Base-by-base conservation (phyloP, 2,797 vertebrate species). In the Acrocephalus scirpaceus region DNA sequence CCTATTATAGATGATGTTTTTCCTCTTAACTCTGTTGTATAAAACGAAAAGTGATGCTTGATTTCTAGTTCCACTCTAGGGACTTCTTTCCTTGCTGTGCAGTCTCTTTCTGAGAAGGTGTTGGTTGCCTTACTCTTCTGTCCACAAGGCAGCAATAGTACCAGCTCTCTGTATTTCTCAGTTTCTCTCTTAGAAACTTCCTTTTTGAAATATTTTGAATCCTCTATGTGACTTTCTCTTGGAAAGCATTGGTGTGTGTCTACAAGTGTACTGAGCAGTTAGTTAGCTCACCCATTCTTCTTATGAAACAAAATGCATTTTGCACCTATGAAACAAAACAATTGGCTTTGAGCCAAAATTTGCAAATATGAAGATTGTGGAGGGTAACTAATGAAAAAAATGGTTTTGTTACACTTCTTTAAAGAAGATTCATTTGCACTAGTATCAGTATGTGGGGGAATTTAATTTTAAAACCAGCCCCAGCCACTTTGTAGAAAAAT, bases 281-380 rank as follows among this genome's bases (percentile, higher is more conserved):
- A 88, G 91, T 97, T 95, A 96, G 92, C 45, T 50, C 93, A 90
- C 90, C 70, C 94, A 66, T 95, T 97, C 92, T 97, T 97, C 87
- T 91, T 84, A 76, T 5, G 60, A 94, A 97, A 92, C 84, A 87
- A 96, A 97, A 96, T 92, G 86, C 8, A 4, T 93, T 95, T 71
- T 85, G 67, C 77, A 78, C 91, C 96, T 94, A 29, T 93, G 95
- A 96, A 97, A 94, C 81, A 92, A 83, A 97, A 92, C 95, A 93
- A 86, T n/a, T 67, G 60, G 20, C 71, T 89, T 96, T 93, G 78
- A 80, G 71, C n/a, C 12, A 29, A 71, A 92, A 85, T 62, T 79
- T 76, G 73, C 64, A 88, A 92, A 82, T 91, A 67, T 3, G 32
- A 57, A 80, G 32, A 21, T 62, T 94, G 45, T 42, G 21, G 60